Conservation (phyloP, 2,888 invertebrate genomes). For the Athetis lepigone region DNA sequence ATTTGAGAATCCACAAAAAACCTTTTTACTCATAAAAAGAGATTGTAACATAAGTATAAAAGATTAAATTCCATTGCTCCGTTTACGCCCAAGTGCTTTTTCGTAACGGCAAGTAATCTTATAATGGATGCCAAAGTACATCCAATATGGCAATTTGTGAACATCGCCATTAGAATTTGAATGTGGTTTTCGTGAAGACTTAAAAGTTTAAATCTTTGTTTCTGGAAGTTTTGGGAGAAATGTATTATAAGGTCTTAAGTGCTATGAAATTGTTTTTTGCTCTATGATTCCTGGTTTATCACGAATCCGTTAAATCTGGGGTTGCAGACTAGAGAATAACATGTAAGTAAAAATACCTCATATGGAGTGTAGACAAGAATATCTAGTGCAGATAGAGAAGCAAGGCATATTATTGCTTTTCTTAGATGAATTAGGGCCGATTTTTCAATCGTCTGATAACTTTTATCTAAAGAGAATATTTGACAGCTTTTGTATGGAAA, state of each 20-base stretch:
- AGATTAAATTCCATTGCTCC: background rate
- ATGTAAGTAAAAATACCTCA: too few species aligned
- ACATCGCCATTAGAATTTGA: slow-evolving; percentile 11
- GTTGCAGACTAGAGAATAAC: too few species aligned
- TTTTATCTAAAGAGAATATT: too few species aligned
- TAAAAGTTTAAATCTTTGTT: slow-evolving; percentile 30
- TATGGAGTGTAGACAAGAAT: too few species aligned
- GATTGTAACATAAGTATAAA: background rate
- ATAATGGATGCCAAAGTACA: slow-evolving; percentile 13
- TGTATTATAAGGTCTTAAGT: slow-evolving; percentile 16
- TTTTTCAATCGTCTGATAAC: too few species aligned
- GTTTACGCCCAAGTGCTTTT: slow-evolving; percentile 10
- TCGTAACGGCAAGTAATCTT: slow-evolving; percentile 3
- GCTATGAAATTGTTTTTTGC: slow-evolving; percentile 16
- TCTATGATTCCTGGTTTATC: background rate
- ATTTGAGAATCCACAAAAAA: background rate
- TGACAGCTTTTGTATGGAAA: too few species aligned
- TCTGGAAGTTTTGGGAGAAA: slow-evolving; percentile 13
- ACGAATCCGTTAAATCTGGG: too few species aligned
- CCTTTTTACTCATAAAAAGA: background rate
- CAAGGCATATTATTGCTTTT: too few species aligned
- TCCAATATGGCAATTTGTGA: slow-evolving; percentile 32
- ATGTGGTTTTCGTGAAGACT: slow-evolving; percentile 21
- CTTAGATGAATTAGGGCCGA: too few species aligned
- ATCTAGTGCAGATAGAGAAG: too few species aligned